phyloP scores from a whole-genome alignment of 2,888 invertebrate species.

The Drosophila demipolita region DNA sequence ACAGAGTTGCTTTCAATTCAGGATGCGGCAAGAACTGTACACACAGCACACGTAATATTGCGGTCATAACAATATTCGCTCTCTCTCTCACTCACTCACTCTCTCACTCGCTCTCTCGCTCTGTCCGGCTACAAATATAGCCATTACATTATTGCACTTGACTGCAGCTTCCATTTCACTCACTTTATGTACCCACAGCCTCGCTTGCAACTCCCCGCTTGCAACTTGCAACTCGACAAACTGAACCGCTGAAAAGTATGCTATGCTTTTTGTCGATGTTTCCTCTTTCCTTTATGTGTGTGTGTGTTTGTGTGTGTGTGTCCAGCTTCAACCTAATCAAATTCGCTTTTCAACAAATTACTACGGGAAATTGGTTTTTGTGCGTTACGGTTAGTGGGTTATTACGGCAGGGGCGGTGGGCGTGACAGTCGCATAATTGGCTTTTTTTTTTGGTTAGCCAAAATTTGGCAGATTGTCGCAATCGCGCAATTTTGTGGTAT shows the following conservation, averaged over 20 bases:
- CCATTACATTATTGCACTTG: constrained; percentile 77
- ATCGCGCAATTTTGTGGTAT: constrained; percentile 24
- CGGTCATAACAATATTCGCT: constrained; percentile 55
- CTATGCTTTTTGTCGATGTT: constrained; percentile 30
- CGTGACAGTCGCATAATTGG: constrained; percentile 30
- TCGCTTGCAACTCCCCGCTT: neutral
- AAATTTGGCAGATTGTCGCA: constrained; percentile 52
- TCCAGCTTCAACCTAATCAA: constrained; percentile 52
- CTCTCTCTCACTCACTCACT: neutral
- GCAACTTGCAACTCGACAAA: constrained; percentile 21
- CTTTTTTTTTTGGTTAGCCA: constrained; percentile 17
- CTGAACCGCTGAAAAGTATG: constrained; percentile 49
- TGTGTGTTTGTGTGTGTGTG: neutral
- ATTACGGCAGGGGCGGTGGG: neutral
- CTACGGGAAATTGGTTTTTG: constrained; percentile 58
- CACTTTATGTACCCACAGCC: constrained; percentile 15
- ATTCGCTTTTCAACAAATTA: constrained; percentile 58
- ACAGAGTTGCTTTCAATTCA: constrained; percentile 48
- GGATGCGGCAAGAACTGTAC: constrained; percentile 44
- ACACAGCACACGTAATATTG: constrained; percentile 70
- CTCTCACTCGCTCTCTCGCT: neutral
- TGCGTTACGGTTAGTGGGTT: constrained; percentile 31
- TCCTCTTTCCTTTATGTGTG: neutral
- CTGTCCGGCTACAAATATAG: constrained; percentile 47
- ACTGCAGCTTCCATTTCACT: constrained; percentile 67